These are phyloP conservation scores for Synergus japonicus DNA, from an alignment of 2,888 invertebrate species.

Conservation along the genomic window DNA sequence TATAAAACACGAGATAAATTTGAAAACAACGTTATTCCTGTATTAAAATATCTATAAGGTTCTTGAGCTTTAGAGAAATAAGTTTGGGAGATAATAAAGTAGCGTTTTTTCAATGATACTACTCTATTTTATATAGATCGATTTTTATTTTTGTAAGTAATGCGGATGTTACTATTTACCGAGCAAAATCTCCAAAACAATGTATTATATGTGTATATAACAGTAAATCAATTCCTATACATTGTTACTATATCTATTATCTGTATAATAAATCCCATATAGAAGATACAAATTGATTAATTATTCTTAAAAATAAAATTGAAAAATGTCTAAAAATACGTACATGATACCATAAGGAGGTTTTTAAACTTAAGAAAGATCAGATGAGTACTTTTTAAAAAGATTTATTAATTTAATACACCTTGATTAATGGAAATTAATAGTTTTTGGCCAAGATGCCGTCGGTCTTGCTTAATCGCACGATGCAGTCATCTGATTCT, in stretches of 20 bases:
- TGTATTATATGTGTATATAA: conserved; percentile 36
- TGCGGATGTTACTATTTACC: conserved; percentile 13
- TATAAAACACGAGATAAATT: too few relatives aligned
- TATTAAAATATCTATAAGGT: too few relatives aligned
- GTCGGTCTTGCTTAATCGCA: conserved; percentile 95
- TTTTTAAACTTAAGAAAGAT: not conserved
- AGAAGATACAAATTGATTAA: conserved; percentile 35
- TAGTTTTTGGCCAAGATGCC: conserved; percentile 90
- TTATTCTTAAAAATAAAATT: not conserved
- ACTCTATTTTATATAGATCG: conserved; percentile 55
- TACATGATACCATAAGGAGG: not conserved
- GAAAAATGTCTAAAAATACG: not conserved
- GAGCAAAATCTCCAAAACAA: not conserved
- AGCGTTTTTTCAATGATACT: conserved; percentile 51
- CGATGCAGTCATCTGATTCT: conserved; percentile 98
- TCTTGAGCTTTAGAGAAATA: conserved; percentile 29
- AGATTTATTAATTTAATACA: conserved; percentile 23
- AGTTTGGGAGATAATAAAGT: conserved; percentile 48
- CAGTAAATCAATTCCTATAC: conserved; percentile 16
- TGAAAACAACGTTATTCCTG: too few relatives aligned
- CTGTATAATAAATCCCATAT: conserved; percentile 26
- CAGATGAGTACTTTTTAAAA: not conserved
- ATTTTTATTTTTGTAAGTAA: conserved; percentile 55
- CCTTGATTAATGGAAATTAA: conserved; percentile 58
- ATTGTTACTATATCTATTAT: conserved; percentile 1